Evolutionary conservation across 2,797 vertebrate genomes (phyloP).

Genomic region (Hoplostethus atlanticus): DNA sequence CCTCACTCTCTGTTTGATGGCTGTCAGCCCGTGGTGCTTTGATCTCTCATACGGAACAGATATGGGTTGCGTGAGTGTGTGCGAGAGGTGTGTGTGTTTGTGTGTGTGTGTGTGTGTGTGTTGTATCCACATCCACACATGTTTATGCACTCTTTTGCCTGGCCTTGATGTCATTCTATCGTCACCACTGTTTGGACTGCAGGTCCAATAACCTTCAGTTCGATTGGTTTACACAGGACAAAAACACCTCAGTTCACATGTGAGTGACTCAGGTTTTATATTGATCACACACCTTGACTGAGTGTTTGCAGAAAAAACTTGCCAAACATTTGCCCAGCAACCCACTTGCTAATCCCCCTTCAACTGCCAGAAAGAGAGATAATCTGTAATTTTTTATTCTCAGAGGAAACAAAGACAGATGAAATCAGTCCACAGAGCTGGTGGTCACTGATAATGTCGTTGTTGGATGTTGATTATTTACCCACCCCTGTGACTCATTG

Average conservation of each 20-base stretch:
- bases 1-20: conserved; percentile 66
- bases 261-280: conserved; percentile 48
- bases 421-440: conserved; percentile 25
- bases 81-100: conserved; percentile 24
- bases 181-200: conserved; percentile 65
- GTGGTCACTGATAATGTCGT: conserved; percentile 52
- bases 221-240: conserved; percentile 47
- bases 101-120: conserved; percentile 13
- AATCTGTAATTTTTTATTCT: conserved; percentile 26
- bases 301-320: conserved; percentile 25
- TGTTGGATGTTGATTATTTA: conserved; percentile 71
- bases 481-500: conserved; percentile 64
- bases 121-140: conserved; percentile 23
- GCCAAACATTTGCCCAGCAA: conserved; percentile 34
- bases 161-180: conserved; percentile 51
- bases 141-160: conserved; percentile 24
- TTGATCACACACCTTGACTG: conserved; percentile 40
- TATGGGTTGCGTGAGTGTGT: conserved; percentile 56
- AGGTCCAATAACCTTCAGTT: conserved; percentile 61
- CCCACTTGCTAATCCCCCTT: conserved; percentile 7
- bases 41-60: conserved; percentile 77
- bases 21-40: conserved; percentile 73
- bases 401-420: conserved; percentile 40
- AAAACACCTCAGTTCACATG: conserved; percentile 52
- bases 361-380: not conserved